A percentile compares a stretch with the other conserved stretches of the same genome.
phyloP scores from a whole-genome alignment of 2,888 invertebrate genomes.

The Brenthis daphne region DNA sequence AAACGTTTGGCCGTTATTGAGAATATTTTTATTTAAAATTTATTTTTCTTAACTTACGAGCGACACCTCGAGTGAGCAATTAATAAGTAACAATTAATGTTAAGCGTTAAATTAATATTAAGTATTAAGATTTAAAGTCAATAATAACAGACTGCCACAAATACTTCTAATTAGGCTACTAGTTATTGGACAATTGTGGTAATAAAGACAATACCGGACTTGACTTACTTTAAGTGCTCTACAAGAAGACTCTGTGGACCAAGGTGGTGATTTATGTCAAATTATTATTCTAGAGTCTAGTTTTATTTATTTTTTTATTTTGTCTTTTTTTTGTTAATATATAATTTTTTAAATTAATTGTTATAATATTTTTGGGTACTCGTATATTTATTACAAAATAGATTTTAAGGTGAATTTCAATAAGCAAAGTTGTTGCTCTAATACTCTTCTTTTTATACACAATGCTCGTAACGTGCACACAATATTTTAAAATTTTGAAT shows the following conservation, averaged over 20 bases:
- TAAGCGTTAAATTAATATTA: constrained; percentile 73
- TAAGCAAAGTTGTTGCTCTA: too few relatives aligned
- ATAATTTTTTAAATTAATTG: constrained; percentile 21
- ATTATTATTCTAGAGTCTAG: constrained; percentile 25
- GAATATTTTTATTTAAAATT: constrained; percentile 73
- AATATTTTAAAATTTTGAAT: too few relatives aligned
- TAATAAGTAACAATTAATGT: constrained; percentile 52
- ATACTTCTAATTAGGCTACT: constrained; percentile 52
- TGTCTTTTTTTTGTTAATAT: constrained; percentile 29
- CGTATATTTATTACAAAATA: too few relatives aligned
- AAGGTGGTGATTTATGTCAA: constrained; percentile 55
- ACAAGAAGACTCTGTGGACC: constrained; percentile 50
- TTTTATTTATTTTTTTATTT: constrained; percentile 40
- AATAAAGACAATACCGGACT: constrained; percentile 46
- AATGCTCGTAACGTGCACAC: too few relatives aligned
- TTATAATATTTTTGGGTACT: constrained; percentile 2
- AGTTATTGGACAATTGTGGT: constrained; percentile 54
- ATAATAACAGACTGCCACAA: constrained; percentile 58
- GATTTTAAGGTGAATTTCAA: too few relatives aligned
- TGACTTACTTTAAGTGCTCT: constrained; percentile 56
- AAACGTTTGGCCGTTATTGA: constrained; percentile 77
- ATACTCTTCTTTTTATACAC: too few relatives aligned
- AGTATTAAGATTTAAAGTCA: constrained; percentile 50
- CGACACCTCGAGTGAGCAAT: constrained; percentile 65
- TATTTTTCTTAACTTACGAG: constrained; percentile 65